Base-by-base conservation (phyloP, 2,888 invertebrate genomes). In the Melieria omissa region DNA sequence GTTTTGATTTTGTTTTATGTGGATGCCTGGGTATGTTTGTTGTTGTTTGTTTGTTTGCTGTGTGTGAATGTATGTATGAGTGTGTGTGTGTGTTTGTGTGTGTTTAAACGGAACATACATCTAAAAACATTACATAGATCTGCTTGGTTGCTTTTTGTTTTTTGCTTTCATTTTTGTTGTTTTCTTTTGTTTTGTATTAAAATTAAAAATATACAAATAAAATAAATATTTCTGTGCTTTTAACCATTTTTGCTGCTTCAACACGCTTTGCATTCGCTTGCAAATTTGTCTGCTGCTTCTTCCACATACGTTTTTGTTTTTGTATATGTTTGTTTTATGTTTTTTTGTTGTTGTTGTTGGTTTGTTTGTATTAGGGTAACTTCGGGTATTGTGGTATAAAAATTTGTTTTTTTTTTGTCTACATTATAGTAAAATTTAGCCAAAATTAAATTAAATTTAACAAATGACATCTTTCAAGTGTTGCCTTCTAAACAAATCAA, bases 51-150 rank as follows among this genome's bases (percentile, higher is more conserved):
- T 8, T 42, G 47, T 29, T 29, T 29, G 29, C 29, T 29, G 29
- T 29, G 5, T 44, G 41, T 65, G 4, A n/a, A 42, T 14, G 14
- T 57, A 14, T 8, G 16, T 67, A 58, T 67, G 45, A 29, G 47
- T 67, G 60, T 41, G 42, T 60, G 29, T 52, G 57, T 58, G 41
- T 60, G 60, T 60, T 3, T 60, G 60, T 63, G 45, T 14, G n/a
- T 82, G 82, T 73, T 81, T 80, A 82, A 82, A 83, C 81, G 83
- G 81, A 82, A 82, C 83, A 82, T 83, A 83, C 82, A 81, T 79
- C 76, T 82, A 45, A 62, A 45, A 62, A 45, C 6, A 45, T 45
- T 76, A 75, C 73, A 76, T 62, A 47, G 29, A 70, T 75, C 74
- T 54, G 77, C 73, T 74, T 62, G 44, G 46, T 62, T 45, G 16